Evolutionary conservation across 2,888 invertebrate species (phyloP), one percentile per base, ranked within the genome.

Genomic region (Luffia ferchaultella): DNA sequence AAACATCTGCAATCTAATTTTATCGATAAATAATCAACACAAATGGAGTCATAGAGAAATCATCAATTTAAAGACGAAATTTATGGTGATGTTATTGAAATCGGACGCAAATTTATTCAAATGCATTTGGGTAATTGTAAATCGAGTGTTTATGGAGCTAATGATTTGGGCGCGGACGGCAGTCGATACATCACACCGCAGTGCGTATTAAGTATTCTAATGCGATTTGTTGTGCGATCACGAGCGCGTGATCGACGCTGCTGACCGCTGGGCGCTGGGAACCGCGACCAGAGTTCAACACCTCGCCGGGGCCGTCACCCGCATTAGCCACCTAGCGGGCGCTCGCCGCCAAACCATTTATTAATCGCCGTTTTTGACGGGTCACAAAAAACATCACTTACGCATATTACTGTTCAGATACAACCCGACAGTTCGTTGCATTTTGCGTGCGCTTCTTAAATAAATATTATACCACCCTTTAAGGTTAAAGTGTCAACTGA

Each of bases 181-280:
- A 64, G 64, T 68, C 68, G 66, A 76, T 78, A 73, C 73, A 78
- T 76, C 73, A 75, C 67, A 68, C 62, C 57, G 52, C 18, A n/a
- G 7, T n/a, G 7, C 3, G 7, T 43, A 16, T 48, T 49, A 49
- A 43, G 44, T 49, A 74, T 73, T 72, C 64, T 73, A 70, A 75
- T 76, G 73, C 70, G 65, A 78, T 75, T 76, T 78, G 77, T 82
- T 79, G 80, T 82, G 82, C 82, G 73, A 67, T 82, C 80, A 80
- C 80, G 73, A 67, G 67, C 62, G 68, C 68, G 70, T 69, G 75
- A 73, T 73, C 65, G 75, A 70, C 70, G 71, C 72, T 78, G 76
- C 78, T 76, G 76, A 75, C 70, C 61, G 65, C 42, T 65, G 70
- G 67, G 48, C 30, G 30, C 30, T 30, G 30, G 30, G 30, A 30